Conservation (phyloP, 1,140 invertebrate species). For the Calycopis cecrops region DNA sequence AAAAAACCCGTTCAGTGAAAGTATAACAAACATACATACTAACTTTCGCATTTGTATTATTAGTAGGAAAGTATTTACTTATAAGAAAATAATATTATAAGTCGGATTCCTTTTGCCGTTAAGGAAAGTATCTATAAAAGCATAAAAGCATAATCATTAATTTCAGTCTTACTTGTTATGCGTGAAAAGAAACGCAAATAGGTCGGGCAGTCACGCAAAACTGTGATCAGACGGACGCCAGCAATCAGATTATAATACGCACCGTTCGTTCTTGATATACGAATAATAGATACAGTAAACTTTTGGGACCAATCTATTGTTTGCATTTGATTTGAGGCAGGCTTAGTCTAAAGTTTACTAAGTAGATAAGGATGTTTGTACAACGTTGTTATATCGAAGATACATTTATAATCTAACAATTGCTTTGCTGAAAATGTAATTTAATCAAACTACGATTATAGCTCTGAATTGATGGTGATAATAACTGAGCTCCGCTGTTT, state of each 20-base stretch:
- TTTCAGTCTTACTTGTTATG: constrained; percentile 7
- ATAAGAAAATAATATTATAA: no score
- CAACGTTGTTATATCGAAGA: no score
- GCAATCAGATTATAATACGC: constrained; percentile 3
- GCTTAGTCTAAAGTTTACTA: background rate
- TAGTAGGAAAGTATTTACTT: no score
- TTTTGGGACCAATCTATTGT: background rate
- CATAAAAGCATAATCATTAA: constrained; percentile 12
- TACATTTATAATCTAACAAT: no score
- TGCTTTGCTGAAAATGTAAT: no score
- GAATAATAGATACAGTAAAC: background rate
- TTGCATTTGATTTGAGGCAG: background rate
- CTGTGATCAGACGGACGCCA: background rate
- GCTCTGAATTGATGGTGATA: no score
- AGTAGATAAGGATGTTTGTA: background rate
- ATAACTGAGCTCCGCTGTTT: no score
- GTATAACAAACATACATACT: no score
- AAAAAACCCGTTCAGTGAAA: no score
- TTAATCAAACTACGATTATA: no score
- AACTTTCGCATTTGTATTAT: no score
- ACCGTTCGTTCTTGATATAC: background rate
- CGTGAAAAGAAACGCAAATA: constrained; percentile 12
- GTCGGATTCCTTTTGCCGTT: no score
- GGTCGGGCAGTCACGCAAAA: constrained; percentile 1
- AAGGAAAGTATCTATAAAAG: background rate